Evolutionary conservation across 2,113 vertebrate species (phyloP).

Genomic region (Tor tambroides): DNA sequence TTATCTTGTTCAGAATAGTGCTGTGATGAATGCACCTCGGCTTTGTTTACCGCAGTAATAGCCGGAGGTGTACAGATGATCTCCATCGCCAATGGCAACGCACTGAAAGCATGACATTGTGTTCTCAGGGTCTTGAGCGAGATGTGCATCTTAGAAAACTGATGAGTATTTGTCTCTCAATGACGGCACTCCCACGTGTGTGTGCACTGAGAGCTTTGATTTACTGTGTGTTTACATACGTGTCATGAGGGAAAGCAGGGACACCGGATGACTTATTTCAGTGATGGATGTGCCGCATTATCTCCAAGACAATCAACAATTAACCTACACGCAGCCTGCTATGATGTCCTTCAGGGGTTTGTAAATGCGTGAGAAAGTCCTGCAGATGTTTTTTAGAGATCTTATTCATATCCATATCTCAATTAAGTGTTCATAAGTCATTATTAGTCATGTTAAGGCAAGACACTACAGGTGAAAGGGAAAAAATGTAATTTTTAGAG

Average conservation of each 20-base stretch:
- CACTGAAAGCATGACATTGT: not conserved
- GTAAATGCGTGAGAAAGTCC: not conserved
- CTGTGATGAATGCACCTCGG: not conserved
- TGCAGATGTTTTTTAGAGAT: not conserved
- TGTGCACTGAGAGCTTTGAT: not conserved
- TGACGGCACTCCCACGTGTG: not conserved
- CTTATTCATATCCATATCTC: not conserved
- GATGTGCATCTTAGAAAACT: not conserved
- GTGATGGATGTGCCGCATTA: constrained; percentile 28
- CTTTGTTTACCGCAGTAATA: constrained; percentile 8
- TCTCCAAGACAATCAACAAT: constrained; percentile 13
- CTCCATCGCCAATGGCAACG: not conserved
- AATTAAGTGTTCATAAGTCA: not conserved
- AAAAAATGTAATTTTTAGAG: too few relatives aligned
- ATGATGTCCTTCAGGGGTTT: not conserved
- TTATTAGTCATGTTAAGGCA: not conserved
- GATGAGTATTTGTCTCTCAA: not conserved
- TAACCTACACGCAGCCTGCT: constrained; percentile 7
- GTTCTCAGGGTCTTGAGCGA: constrained; percentile 12
- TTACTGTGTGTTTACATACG: constrained; percentile 9
- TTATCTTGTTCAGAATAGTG: constrained; percentile 4
- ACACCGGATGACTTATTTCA: not conserved
- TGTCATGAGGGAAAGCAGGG: not conserved
- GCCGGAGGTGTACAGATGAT: constrained; percentile 19
- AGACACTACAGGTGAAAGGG: not conserved